These are phyloP conservation scores for Saturnia japonica DNA, from an alignment of 2,888 invertebrate species.

Conservation along the genomic window DNA sequence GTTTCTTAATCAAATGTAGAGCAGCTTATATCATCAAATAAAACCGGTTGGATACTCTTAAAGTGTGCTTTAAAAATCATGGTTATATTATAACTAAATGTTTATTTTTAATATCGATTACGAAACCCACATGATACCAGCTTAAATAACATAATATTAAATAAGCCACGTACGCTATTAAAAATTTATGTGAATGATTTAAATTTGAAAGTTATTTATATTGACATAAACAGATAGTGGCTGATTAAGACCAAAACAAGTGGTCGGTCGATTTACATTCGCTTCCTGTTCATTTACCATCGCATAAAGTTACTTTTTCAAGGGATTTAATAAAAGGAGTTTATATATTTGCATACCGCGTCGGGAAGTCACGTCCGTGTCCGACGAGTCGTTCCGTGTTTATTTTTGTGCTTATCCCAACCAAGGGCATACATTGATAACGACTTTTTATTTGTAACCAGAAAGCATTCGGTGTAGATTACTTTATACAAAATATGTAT, in stretches of 20 bases:
- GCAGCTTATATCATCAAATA: neutral
- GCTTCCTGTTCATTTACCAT: slow-evolving; percentile 45
- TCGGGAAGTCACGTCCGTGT: slow-evolving; percentile 20
- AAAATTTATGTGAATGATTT: slow-evolving; percentile 15
- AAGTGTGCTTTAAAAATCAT: neutral
- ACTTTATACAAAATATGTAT: neutral
- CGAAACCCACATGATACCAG: neutral
- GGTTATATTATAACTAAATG: neutral
- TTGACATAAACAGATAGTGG: slow-evolving; percentile 31
- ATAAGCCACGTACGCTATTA: neutral
- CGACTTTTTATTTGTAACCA: slow-evolving; percentile 29
- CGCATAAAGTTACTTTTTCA: slow-evolving; percentile 57
- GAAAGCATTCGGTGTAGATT: neutral
- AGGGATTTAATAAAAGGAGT: slow-evolving; percentile 54
- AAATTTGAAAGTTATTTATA: slow-evolving; percentile 32
- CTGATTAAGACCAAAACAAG: slow-evolving; percentile 29
- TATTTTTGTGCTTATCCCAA: slow-evolving; percentile 55
- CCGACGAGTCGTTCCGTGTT: slow-evolving; percentile 49
- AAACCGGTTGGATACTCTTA: no score
- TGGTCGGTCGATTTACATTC: slow-evolving; percentile 32
- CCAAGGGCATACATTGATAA: slow-evolving; percentile 50
- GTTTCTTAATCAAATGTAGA: neutral
- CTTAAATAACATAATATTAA: neutral
- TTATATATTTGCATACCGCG: slow-evolving; percentile 45
- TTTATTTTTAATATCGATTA: neutral